Evolutionary conservation across 2,113 vertebrate genomes (phyloP).

Genomic region (Daboia siamensis): DNA sequence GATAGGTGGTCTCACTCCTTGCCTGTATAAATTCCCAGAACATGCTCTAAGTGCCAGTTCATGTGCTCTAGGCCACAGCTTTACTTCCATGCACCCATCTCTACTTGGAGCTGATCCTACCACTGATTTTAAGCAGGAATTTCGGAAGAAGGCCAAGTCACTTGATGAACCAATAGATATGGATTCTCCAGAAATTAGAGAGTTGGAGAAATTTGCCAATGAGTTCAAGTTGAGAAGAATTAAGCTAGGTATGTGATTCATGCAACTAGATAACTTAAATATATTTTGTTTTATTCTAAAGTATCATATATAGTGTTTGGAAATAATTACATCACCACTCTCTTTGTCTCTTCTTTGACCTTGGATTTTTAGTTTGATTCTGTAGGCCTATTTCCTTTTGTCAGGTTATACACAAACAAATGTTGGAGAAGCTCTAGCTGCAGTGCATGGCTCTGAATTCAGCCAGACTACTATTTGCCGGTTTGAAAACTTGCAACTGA

Average conservation of each 20-base stretch:
- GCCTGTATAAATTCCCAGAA: constrained; percentile 94
- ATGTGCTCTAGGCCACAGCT: constrained; percentile 83
- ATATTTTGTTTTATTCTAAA: not conserved
- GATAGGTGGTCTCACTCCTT: constrained; percentile 86
- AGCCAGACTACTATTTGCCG: constrained; percentile 98
- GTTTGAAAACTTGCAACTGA: constrained; percentile 97
- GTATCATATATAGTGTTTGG: not conserved
- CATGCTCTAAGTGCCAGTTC: constrained; percentile 79
- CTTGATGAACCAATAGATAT: constrained; percentile 84
- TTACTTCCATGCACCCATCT: constrained; percentile 81
- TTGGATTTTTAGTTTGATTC: not conserved
- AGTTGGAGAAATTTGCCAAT: constrained; percentile 95
- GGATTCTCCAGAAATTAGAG: constrained; percentile 94
- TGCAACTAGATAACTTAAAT: not conserved
- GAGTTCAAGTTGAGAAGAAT: constrained; percentile 97
- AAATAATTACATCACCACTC: not conserved
- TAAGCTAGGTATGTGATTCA: constrained; percentile 84
- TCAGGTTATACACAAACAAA: constrained; percentile 98
- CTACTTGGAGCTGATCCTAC: constrained; percentile 81
- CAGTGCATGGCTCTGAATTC: constrained; percentile 96
- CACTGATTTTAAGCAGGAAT: constrained; percentile 85
- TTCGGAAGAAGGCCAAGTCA: constrained; percentile 81
- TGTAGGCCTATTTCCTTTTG: not conserved
- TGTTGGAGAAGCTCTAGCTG: constrained; percentile 93
- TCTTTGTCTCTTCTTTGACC: not conserved